phyloP scores from a whole-genome alignment of 2,888 invertebrate genomes.

The Drosophila vallismaia region DNA sequence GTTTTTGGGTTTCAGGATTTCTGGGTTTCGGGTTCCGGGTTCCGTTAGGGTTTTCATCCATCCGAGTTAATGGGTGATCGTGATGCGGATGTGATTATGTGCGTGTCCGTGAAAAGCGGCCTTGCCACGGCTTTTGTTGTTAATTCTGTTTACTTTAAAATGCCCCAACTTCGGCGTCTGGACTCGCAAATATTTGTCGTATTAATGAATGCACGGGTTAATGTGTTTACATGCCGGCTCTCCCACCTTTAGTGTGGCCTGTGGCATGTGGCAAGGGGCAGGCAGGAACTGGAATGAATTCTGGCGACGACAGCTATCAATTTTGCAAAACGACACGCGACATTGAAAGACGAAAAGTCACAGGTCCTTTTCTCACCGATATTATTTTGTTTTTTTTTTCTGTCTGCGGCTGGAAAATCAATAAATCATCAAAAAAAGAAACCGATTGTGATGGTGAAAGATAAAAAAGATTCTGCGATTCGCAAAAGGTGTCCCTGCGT shows the following conservation, averaged over 20 bases:
- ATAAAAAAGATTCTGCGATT: too few relatives aligned
- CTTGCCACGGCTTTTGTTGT: conserved; percentile 71
- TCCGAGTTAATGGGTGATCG: conserved; percentile 33
- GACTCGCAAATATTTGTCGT: conserved; percentile 69
- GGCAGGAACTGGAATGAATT: conserved; percentile 10
- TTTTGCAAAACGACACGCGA: conserved; percentile 47
- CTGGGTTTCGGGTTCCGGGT: neutral
- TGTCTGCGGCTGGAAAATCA: conserved; percentile 56
- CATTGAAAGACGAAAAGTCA: conserved; percentile 50
- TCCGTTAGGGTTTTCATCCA: conserved; percentile 1
- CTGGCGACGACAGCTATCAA: conserved; percentile 46
- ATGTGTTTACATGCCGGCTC: conserved; percentile 68
- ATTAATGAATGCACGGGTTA: conserved; percentile 77
- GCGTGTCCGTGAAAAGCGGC: conserved; percentile 39
- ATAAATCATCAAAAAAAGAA: conserved; percentile 37
- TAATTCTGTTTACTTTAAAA: conserved; percentile 75
- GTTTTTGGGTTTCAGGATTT: conserved; percentile 3
- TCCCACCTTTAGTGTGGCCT: conserved; percentile 10
- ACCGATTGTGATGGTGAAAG: too few relatives aligned
- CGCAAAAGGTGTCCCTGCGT: too few relatives aligned
- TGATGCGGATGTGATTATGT: conserved; percentile 34
- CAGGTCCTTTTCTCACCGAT: neutral
- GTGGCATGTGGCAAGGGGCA: conserved; percentile 1
- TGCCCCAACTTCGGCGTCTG: conserved; percentile 62
- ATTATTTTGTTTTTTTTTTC: neutral